Percentiles rank a stretch among this genome's conserved stretches.
phyloP scores from a whole-genome alignment of 2,888 invertebrate genomes.

The Agrotis exclamationis region DNA sequence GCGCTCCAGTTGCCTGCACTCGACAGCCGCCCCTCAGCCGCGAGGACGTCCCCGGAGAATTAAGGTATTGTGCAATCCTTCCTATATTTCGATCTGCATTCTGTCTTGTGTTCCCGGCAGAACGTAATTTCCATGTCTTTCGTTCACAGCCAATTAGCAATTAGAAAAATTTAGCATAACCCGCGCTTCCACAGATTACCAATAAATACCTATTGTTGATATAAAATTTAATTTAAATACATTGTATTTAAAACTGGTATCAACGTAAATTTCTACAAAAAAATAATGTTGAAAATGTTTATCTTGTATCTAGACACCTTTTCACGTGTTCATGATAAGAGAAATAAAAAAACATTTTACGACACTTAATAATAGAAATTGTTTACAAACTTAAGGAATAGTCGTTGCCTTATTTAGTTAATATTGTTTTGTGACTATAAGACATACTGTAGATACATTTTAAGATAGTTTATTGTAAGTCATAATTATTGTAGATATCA shows the following conservation, averaged over 20 bases:
- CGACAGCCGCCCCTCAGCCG: no score
- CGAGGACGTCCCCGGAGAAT: no score
- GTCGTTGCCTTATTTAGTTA: slow-evolving; percentile 91
- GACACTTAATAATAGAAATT: slow-evolving; percentile 78
- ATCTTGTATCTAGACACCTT: slow-evolving; percentile 71
- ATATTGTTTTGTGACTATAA: slow-evolving; percentile 90
- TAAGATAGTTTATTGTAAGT: slow-evolving; percentile 87
- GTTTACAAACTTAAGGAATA: slow-evolving; percentile 87
- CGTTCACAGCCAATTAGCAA: no score
- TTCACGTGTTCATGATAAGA: slow-evolving; percentile 82
- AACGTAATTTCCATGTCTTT: no score
- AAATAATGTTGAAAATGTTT: slow-evolving; percentile 69
- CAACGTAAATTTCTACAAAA: slow-evolving; percentile 72
- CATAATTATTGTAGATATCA: slow-evolving; percentile 90
- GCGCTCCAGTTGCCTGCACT: no score
- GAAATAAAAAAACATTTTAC: slow-evolving; percentile 74
- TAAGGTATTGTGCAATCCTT: no score
- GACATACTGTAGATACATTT: slow-evolving; percentile 88
- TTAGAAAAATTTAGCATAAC: no score
- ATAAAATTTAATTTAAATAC: slow-evolving; percentile 66
- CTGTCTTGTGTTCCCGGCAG: no score
- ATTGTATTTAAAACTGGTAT: slow-evolving; percentile 70
- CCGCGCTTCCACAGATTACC: slow-evolving; percentile 46
- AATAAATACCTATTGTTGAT: slow-evolving; percentile 59
- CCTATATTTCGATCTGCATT: no score